These are phyloP conservation scores for Agrotis puta DNA, from an alignment of 2,888 invertebrate species.

Conservation along the genomic window DNA sequence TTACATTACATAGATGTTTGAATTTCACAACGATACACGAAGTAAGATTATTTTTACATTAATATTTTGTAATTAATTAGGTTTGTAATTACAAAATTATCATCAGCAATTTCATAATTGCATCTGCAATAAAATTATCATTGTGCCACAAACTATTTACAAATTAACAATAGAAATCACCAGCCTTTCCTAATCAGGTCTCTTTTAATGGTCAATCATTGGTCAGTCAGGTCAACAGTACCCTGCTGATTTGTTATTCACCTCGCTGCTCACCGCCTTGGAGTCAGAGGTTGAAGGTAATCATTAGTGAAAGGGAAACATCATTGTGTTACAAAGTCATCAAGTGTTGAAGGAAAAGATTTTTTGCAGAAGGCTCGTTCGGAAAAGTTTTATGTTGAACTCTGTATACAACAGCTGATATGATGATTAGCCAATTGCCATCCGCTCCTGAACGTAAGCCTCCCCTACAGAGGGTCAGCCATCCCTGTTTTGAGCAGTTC, in stretches of 20 bases:
- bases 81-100: neutral
- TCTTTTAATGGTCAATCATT: constrained; percentile 40
- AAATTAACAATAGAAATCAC: constrained; percentile 41
- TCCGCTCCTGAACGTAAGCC: no score
- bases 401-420: no score
- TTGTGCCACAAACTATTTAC: constrained; percentile 19
- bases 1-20: neutral
- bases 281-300: constrained; percentile 73
- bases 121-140: constrained; percentile 10
- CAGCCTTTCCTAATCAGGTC: constrained; percentile 30
- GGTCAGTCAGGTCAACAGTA: constrained; percentile 53
- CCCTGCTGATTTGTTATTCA: constrained; percentile 69
- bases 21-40: neutral
- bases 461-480: no score
- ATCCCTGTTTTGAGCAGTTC: no score
- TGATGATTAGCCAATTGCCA: no score
- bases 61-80: no score
- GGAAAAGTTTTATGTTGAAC: neutral
- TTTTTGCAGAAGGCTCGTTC: constrained; percentile 38
- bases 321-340: constrained; percentile 57
- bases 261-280: constrained; percentile 47
- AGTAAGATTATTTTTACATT: neutral
- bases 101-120: constrained; percentile 5
- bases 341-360: constrained; percentile 34
- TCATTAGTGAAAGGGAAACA: constrained; percentile 76